These are phyloP conservation scores for Drosophila formosana DNA, from an alignment of 2,888 invertebrate species.

Conservation along the genomic window DNA sequence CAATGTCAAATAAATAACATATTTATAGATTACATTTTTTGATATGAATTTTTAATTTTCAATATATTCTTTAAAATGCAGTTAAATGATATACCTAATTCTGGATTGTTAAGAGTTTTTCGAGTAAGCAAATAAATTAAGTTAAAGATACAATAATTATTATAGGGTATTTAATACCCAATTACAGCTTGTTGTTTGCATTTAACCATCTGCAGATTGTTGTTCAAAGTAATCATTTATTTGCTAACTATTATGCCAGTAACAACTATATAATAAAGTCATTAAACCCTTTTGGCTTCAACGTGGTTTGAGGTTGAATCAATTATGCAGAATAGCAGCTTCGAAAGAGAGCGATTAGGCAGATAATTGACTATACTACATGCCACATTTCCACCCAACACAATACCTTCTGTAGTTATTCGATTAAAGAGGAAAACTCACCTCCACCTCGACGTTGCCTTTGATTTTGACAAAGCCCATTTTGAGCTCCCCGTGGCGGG, in stretches of 20 bases:
- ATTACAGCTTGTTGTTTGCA: background rate
- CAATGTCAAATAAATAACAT: no score
- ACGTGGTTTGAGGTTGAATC: background rate
- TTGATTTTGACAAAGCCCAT: constrained; percentile 95
- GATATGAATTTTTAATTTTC: no score
- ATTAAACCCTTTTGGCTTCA: background rate
- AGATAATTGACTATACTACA: background rate
- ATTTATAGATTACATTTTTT: no score
- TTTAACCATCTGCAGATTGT: background rate
- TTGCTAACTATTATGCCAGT: no score
- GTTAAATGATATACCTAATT: no score
- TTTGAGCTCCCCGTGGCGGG: constrained; percentile 92
- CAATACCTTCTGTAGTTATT: background rate
- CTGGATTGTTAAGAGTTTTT: no score
- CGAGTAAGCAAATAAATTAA: no score
- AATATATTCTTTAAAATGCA: no score
- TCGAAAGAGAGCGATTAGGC: background rate
- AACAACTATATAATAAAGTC: no score
- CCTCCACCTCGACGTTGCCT: constrained; percentile 95
- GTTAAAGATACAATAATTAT: no score
- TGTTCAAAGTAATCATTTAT: no score
- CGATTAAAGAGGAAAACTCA: constrained; percentile 66
- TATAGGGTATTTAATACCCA: background rate
- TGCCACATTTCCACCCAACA: background rate
- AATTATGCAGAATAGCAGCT: background rate